Percentiles rank a stretch among this genome's conserved stretches.
These are phyloP conservation scores for Eira barbara DNA, from an alignment of 2,113 vertebrate species.

Conservation along the genomic window DNA sequence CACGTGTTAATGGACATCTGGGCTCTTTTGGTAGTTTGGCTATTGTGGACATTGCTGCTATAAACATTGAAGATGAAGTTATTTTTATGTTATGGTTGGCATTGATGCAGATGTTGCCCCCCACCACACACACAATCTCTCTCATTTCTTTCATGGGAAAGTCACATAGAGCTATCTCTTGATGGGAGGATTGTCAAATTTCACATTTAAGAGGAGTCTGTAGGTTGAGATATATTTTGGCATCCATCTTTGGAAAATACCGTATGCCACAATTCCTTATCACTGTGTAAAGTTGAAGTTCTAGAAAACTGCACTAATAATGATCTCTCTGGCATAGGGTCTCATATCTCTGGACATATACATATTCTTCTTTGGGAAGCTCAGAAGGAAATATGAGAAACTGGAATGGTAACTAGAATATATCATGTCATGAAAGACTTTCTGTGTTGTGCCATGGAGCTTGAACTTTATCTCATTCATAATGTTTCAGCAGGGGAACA, in stretches of 20 bases:
- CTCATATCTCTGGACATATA: neutral
- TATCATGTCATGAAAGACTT: neutral
- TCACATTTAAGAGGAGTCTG: conserved; percentile 5
- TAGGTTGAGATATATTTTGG: neutral
- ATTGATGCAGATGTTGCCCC: neutral
- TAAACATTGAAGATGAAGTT: neutral
- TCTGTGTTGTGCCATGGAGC: neutral
- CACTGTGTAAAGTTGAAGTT: neutral
- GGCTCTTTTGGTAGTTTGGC: neutral
- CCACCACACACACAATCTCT: neutral
- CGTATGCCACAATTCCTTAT: neutral
- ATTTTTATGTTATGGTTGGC: neutral
- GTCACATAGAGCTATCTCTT: neutral
- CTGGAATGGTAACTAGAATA: neutral
- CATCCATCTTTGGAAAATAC: neutral
- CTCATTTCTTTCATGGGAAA: neutral
- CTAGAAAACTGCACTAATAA: neutral
- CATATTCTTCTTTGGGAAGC: conserved; percentile 41
- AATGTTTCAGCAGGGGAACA: neutral
- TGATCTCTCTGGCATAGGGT: neutral
- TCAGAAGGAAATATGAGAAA: conserved; percentile 22
- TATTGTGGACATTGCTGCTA: neutral
- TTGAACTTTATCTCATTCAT: neutral
- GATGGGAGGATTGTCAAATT: neutral
- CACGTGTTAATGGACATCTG: neutral